These are phyloP conservation scores for Tetramorium bicarinatum DNA, from an alignment of 2,888 invertebrate species.

Conservation along the genomic window DNA sequence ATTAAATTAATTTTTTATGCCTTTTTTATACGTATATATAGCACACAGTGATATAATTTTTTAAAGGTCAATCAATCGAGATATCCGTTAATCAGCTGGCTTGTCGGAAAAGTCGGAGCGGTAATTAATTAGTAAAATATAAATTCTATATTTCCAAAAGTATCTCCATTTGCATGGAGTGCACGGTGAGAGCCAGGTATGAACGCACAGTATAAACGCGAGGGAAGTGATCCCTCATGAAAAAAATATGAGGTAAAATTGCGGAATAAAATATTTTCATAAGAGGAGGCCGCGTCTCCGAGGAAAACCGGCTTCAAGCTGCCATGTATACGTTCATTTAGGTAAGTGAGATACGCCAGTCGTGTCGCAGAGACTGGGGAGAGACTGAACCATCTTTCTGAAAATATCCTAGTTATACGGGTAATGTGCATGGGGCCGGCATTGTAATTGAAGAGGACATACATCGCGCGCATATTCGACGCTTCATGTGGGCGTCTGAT, in stretches of 20 bases:
- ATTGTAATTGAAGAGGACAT: constrained; percentile 30
- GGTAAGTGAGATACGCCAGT: constrained; percentile 44
- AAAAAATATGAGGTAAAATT: constrained; percentile 49
- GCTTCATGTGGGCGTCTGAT: constrained; percentile 31
- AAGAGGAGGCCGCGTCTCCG: constrained; percentile 31
- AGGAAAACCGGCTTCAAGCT: constrained; percentile 28
- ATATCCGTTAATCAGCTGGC: not conserved
- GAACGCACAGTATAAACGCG: not conserved
- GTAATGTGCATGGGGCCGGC: not conserved
- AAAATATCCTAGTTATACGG: not conserved
- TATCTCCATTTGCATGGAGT: not conserved
- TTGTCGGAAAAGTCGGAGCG: not conserved
- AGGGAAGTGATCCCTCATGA: constrained; percentile 31
- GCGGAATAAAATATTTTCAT: constrained; percentile 45
- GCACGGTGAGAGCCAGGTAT: not conserved
- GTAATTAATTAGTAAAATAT: not conserved
- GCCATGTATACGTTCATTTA: constrained; percentile 42
- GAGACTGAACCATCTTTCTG: constrained; percentile 33
- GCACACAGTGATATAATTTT: not conserved
- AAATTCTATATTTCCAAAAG: not conserved
- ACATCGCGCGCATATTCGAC: not conserved
- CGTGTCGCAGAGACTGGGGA: not conserved
- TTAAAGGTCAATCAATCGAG: not conserved
- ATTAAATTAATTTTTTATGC: not conserved
- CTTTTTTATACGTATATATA: not conserved